phyloP scores from a whole-genome alignment of 2,888 invertebrate genomes.

The Dyspetes luteomarginatus region DNA sequence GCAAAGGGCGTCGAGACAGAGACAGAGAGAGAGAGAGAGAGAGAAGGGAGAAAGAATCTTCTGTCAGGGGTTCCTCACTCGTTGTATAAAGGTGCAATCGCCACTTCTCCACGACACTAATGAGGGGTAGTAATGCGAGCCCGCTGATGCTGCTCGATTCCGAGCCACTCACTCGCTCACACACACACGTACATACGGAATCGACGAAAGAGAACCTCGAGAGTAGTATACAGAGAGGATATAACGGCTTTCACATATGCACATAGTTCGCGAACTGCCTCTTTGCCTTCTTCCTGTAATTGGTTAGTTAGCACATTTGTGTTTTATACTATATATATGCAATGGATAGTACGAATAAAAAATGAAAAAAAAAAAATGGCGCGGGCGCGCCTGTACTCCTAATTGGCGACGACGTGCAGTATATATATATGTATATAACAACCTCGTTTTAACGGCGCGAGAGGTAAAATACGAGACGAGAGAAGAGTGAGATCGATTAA shows the following conservation, averaged over 20 bases:
- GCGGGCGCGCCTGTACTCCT: conserved; percentile 40
- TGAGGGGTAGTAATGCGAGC: conserved; percentile 71
- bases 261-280: conserved; percentile 37
- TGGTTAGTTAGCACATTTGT: conserved; percentile 79
- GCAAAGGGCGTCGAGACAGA: neutral
- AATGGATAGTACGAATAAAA: conserved; percentile 21
- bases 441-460: conserved; percentile 16
- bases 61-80: conserved; percentile 61
- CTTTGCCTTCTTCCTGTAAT: conserved; percentile 71
- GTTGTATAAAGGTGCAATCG: conserved; percentile 72
- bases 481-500: conserved; percentile 46
- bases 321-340: conserved; percentile 66
- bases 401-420: conserved; percentile 53
- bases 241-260: conserved; percentile 38
- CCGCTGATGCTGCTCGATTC: conserved; percentile 63
- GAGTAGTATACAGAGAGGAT: conserved; percentile 20
- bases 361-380: conserved; percentile 14
- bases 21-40: neutral
- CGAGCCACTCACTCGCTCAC: conserved; percentile 11
- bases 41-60: neutral
- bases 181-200: neutral
- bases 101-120: conserved; percentile 77
- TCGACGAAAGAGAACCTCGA: conserved; percentile 27
- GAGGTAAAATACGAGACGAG: neutral
- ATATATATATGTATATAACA: neutral